phyloP scores from a whole-genome alignment of 2,888 invertebrate genomes.

The Ypsolopha scabrella region DNA sequence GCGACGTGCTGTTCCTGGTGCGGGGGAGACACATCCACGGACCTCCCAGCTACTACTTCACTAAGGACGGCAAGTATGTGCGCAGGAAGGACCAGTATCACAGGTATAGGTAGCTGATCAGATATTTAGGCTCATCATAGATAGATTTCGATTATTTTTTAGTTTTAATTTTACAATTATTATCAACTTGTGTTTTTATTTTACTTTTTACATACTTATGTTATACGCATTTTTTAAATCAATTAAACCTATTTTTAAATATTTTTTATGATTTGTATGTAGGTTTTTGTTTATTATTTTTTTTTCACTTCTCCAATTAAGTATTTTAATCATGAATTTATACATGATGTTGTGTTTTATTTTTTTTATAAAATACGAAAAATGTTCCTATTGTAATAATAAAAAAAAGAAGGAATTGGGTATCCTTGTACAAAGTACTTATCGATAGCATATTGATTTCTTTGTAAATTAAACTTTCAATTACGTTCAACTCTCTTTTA shows the following conservation, averaged over 20 bases:
- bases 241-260: neutral
- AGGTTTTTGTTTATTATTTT: neutral
- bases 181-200: neutral
- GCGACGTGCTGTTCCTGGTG: conserved; percentile 56
- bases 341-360: too few species aligned
- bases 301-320: neutral
- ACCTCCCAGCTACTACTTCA: conserved; percentile 59
- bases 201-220: neutral
- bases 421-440: too few species aligned
- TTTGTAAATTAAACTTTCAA: too few species aligned
- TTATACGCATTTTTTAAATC: neutral
- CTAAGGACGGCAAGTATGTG: conserved; percentile 61
- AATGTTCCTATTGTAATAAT: neutral
- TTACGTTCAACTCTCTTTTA: too few species aligned
- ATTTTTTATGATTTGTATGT: neutral
- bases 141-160: neutral
- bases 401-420: too few species aligned
- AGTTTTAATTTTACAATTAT: neutral
- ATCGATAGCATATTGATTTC: too few species aligned
- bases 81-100: conserved; percentile 59
- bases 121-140: neutral
- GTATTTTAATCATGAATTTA: neutral
- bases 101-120: conserved; percentile 47
- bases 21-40: conserved; percentile 57
- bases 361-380: neutral